Evolutionary conservation across 2,113 vertebrate genomes (phyloP).

Genomic region (Amblyornis subalaris): DNA sequence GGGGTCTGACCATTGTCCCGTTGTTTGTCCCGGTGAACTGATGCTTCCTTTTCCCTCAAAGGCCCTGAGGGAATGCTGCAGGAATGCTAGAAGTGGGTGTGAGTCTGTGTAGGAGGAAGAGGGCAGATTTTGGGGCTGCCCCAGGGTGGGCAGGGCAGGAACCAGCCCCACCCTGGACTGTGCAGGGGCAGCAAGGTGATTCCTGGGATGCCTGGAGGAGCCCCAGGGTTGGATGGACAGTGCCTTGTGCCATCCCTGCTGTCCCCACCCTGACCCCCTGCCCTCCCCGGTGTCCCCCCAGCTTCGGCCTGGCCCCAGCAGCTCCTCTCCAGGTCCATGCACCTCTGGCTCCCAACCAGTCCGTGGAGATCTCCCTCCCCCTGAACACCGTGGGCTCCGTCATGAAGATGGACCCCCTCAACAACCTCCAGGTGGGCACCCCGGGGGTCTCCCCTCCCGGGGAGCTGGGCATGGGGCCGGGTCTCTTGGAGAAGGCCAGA

Average conservation of each 20-base stretch:
- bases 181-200: neutral
- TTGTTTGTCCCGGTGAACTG: neutral
- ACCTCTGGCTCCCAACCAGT: slow-evolving; percentile 91
- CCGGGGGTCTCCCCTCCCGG: fast-evolving
- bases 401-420: slow-evolving; percentile 99
- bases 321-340: slow-evolving; percentile 92
- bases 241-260: neutral
- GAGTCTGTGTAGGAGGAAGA: neutral
- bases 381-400: slow-evolving; percentile 89
- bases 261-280: neutral
- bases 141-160: neutral
- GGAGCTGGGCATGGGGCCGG: neutral
- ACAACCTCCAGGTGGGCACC: slow-evolving; percentile 88
- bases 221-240: fast-evolving
- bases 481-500: neutral
- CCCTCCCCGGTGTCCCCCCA: slow-evolving; percentile 47
- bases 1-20: fast-evolving
- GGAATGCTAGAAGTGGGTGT: neutral
- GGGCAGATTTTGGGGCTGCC: neutral
- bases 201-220: neutral
- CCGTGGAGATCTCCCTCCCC: slow-evolving; percentile 87
- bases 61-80: neutral
- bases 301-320: slow-evolving; percentile 93
- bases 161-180: neutral
- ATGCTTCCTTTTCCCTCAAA: neutral